Evolutionary conservation across 2,113 vertebrate species (phyloP).

Genomic region (Polyodon spathula): DNA sequence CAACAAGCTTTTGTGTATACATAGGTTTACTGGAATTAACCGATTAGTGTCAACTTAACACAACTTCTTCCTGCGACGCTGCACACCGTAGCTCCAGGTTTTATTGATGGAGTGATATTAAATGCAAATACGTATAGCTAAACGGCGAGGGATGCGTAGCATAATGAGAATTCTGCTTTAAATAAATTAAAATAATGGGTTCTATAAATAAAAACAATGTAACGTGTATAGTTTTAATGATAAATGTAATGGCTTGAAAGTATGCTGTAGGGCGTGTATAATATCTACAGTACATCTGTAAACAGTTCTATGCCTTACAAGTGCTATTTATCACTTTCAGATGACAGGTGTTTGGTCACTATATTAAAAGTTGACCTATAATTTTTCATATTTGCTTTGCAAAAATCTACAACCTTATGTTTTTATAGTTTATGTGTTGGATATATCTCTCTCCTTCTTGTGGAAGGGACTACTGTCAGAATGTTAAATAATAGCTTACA

Average conservation of each 20-base stretch:
- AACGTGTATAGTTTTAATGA: not conserved
- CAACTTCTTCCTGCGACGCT: slow-evolving; percentile 74
- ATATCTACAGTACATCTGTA: not conserved
- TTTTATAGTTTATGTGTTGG: no score
- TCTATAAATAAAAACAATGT: slow-evolving; percentile 16
- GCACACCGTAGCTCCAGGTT: slow-evolving; percentile 70
- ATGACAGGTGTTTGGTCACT: no score
- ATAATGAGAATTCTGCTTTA: not conserved
- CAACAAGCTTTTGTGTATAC: slow-evolving; percentile 88
- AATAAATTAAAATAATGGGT: slow-evolving; percentile 9
- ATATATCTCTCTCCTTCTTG: no score
- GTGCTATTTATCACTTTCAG: no score
- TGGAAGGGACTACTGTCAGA: no score
- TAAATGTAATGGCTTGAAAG: not conserved
- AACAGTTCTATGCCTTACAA: no score
- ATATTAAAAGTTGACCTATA: no score
- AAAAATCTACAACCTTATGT: no score
- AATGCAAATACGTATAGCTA: slow-evolving; percentile 57
- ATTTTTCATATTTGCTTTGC: no score
- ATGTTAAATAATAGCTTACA: no score
- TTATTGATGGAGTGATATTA: slow-evolving; percentile 83
- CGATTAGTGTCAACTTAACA: slow-evolving; percentile 90
- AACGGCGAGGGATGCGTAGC: not conserved
- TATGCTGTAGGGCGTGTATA: not conserved
- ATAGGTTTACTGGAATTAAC: slow-evolving; percentile 95